Percentiles rank a stretch among this genome's conserved stretches.
phyloP scores from a whole-genome alignment of 2,113 vertebrate genomes.

The Piprites chloris region DNA sequence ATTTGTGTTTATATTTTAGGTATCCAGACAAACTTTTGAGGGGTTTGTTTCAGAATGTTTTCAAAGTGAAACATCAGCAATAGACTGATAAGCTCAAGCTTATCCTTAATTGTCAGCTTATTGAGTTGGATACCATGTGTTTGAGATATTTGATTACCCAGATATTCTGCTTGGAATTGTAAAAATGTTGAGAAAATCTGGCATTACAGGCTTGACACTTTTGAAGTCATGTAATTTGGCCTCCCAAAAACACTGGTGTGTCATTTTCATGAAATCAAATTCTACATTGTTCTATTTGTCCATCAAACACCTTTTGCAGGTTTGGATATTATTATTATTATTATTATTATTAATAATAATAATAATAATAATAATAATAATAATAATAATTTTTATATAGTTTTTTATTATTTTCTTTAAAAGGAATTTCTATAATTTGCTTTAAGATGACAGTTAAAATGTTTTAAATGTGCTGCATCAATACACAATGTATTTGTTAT shows the following conservation, averaged over 20 bases:
- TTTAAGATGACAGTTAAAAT: neutral
- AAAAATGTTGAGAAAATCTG: neutral
- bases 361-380: no score
- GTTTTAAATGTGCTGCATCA: neutral
- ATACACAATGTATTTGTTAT: neutral
- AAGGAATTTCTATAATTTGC: neutral
- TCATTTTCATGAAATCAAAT: neutral
- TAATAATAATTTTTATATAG: no score
- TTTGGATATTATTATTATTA: neutral
- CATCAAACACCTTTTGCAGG: neutral
- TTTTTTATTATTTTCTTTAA: neutral
- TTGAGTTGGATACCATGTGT: neutral
- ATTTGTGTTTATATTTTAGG: neutral
- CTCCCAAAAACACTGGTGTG: neutral
- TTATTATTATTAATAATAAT: no score
- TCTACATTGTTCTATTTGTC: neutral
- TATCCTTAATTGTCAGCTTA: neutral
- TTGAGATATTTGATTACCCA: neutral
- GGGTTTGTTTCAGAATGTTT: neutral
- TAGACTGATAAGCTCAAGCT: neutral
- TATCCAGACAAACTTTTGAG: neutral
- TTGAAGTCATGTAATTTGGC: neutral
- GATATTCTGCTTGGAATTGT: neutral
- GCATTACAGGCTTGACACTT: neutral
- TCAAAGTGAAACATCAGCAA: neutral